Evolutionary conservation across 2,888 invertebrate species (phyloP).

Genomic region (Anorthoa munda): DNA sequence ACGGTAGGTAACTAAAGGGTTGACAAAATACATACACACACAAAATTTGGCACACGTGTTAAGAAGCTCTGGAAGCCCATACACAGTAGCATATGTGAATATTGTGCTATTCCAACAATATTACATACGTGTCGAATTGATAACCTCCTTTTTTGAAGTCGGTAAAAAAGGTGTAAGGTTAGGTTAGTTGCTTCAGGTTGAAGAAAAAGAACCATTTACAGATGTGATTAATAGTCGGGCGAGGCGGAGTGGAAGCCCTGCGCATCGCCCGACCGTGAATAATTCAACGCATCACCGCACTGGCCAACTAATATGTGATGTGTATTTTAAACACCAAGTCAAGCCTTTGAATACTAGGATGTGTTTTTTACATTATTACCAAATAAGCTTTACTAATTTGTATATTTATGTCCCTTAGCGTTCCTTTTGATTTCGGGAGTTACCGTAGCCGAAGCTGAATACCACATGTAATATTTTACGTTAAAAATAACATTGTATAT

Average conservation of each 20-base stretch:
- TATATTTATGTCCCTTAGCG: not conserved
- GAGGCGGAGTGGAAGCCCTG: conserved; percentile 71
- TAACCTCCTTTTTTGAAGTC: too few relatives aligned
- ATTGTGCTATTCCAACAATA: too few relatives aligned
- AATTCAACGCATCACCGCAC: conserved; percentile 78
- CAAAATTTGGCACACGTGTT: too few relatives aligned
- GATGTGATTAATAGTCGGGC: conserved; percentile 78
- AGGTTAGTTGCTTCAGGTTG: conserved; percentile 46
- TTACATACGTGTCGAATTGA: too few relatives aligned
- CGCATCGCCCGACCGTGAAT: conserved; percentile 73
- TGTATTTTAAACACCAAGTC: conserved; percentile 73
- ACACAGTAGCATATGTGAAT: too few relatives aligned
- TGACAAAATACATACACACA: too few relatives aligned
- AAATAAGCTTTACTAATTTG: conserved; percentile 15
- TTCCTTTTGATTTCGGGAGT: not conserved
- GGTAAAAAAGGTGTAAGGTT: too few relatives aligned
- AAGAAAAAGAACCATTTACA: conserved; percentile 68
- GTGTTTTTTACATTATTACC: conserved; percentile 2
- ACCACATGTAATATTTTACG: too few relatives aligned
- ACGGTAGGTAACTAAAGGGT: too few relatives aligned
- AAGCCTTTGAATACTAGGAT: conserved; percentile 36
- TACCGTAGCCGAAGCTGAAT: too few relatives aligned
- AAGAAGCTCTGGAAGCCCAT: too few relatives aligned
- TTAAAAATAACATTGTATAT: too few relatives aligned
- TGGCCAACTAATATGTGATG: conserved; percentile 76